phyloP scores from a whole-genome alignment of 2,888 invertebrate genomes.

The Lasioglossum pauxillum region DNA sequence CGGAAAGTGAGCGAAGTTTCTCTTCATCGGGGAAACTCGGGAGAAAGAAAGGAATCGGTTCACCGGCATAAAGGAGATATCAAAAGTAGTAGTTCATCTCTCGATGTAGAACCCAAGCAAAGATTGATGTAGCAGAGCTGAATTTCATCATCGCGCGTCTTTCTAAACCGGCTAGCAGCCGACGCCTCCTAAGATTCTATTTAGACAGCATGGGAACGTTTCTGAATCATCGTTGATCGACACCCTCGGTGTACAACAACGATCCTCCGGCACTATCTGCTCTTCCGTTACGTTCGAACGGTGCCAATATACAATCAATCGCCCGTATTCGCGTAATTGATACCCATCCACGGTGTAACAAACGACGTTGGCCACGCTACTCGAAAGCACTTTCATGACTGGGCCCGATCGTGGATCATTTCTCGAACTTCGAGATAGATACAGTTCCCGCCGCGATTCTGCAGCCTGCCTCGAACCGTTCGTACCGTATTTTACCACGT shows the following conservation, averaged over 20 bases:
- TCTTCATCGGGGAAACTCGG: too few species aligned
- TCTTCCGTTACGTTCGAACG: slow-evolving; percentile 41
- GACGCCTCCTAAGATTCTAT: slow-evolving; percentile 59
- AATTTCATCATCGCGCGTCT: slow-evolving; percentile 47
- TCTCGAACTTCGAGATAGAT: slow-evolving; percentile 12
- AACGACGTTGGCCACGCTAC: slow-evolving; percentile 59
- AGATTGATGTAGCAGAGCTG: slow-evolving; percentile 53
- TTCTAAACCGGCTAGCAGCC: slow-evolving; percentile 24
- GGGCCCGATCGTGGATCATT: slow-evolving; percentile 40
- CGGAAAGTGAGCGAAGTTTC: background rate
- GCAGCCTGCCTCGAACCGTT: slow-evolving; percentile 5
- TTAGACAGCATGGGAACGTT: slow-evolving; percentile 77
- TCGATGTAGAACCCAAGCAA: slow-evolving; percentile 23
- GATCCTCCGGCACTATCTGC: slow-evolving; percentile 39
- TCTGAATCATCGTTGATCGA: slow-evolving; percentile 71
- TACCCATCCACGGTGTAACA: slow-evolving; percentile 69
- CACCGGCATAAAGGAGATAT: slow-evolving; percentile 42
- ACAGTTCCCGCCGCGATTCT: background rate
- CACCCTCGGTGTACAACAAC: slow-evolving; percentile 38
- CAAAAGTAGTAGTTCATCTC: slow-evolving; percentile 39
- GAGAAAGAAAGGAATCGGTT: slow-evolving; percentile 10
- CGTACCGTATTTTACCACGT: background rate
- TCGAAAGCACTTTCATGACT: slow-evolving; percentile 35
- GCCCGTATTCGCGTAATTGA: slow-evolving; percentile 70
- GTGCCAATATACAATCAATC: slow-evolving; percentile 71